Conservation (phyloP, 1,140 invertebrate genomes). For the Zophobas atratus region DNA sequence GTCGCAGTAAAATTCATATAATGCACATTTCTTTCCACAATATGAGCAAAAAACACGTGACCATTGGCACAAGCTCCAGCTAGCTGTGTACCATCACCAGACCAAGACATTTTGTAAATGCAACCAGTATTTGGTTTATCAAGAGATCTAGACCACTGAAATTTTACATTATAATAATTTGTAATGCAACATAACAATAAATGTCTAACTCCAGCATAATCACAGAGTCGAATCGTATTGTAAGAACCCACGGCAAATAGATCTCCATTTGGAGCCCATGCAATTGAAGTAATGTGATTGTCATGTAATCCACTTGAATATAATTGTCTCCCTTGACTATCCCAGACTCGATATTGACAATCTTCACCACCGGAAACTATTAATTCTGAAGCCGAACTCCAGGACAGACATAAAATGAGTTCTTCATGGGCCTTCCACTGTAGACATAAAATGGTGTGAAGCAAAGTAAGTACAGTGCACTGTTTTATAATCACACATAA, state of each 20-base stretch:
- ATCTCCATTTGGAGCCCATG: conserved; percentile 93
- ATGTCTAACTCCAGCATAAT: conserved; percentile 86
- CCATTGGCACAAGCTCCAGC: conserved; percentile 94
- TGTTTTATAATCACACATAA: too few species aligned
- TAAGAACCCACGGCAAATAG: conserved; percentile 95
- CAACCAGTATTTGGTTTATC: conserved; percentile 90
- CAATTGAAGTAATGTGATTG: conserved; percentile 91
- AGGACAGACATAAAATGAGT: conserved; percentile 88
- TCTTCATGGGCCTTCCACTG: conserved; percentile 98
- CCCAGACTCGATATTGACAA: conserved; percentile 96
- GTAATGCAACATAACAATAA: neutral
- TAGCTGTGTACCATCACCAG: conserved; percentile 95
- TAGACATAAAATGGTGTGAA: conserved; percentile 61
- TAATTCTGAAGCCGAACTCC: conserved; percentile 90
- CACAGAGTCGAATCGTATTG: conserved; percentile 93
- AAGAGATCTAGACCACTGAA: conserved; percentile 94
- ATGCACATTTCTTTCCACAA: conserved; percentile 81
- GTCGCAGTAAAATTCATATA: conserved; percentile 63
- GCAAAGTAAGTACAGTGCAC: too few species aligned
- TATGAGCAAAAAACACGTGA: conserved; percentile 90
- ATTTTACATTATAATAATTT: conserved; percentile 50
- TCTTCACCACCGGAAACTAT: conserved; percentile 97
- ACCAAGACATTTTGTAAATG: conserved; percentile 92
- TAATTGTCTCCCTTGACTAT: conserved; percentile 88
- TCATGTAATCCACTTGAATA: conserved; percentile 88